These are phyloP conservation scores for Lanius collurio DNA, from an alignment of 2,113 vertebrate species.

Conservation along the genomic window DNA sequence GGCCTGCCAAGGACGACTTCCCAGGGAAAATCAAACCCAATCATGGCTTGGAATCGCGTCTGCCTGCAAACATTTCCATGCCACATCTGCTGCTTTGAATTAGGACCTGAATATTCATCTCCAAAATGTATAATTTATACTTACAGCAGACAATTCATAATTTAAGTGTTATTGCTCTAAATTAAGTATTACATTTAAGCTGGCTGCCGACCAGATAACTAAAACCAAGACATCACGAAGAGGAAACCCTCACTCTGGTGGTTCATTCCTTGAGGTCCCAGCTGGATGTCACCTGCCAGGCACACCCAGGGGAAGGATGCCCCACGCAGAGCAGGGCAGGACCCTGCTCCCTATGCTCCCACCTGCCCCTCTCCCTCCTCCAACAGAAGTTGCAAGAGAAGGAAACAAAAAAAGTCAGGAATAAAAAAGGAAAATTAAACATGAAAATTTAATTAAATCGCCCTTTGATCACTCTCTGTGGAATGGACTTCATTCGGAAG, in stretches of 20 bases:
- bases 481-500: slow-evolving; percentile 31
- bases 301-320: background rate
- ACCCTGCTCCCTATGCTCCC: background rate
- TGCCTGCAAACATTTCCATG: slow-evolving; percentile 19
- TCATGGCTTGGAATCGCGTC: background rate
- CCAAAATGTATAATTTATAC: slow-evolving; percentile 64
- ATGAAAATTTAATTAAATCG: slow-evolving; percentile 77
- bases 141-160: slow-evolving; percentile 65
- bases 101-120: slow-evolving; percentile 51
- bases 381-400: background rate
- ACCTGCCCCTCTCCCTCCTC: background rate
- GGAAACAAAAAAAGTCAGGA: background rate
- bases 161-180: slow-evolving; percentile 69
- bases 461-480: slow-evolving; percentile 63
- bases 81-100: slow-evolving; percentile 62
- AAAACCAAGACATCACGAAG: background rate
- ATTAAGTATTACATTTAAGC: slow-evolving; percentile 51
- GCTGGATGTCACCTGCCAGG: background rate
- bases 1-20: background rate
- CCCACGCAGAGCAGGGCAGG: background rate
- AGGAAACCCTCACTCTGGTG: background rate
- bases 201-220: background rate
- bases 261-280: rapidly evolving
- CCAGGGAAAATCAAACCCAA: background rate
- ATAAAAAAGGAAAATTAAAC: slow-evolving; percentile 72